A percentile compares a stretch with the other conserved stretches of the same genome.
These are phyloP conservation scores for Thaumetopoea pityocampa DNA, from an alignment of 1,140 invertebrate genomes.

Conservation along the genomic window DNA sequence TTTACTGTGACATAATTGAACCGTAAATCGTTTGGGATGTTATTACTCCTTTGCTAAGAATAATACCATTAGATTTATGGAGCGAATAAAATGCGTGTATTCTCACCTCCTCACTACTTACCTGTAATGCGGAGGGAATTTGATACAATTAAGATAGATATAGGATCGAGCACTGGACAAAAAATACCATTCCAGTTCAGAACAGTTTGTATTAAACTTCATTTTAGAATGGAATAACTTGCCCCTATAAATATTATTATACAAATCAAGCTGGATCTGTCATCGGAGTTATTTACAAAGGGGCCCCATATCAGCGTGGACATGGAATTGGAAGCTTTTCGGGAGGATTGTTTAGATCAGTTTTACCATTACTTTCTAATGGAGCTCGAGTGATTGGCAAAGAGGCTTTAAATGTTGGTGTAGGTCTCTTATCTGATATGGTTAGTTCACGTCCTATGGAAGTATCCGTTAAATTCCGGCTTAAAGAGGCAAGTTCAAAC, in stretches of 20 bases:
- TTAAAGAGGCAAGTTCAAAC: background rate
- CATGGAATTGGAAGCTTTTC: too few species aligned
- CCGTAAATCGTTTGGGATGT: slow-evolving; percentile 44
- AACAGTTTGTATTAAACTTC: slow-evolving; percentile 31
- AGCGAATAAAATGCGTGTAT: slow-evolving; percentile 32
- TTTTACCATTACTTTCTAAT: too few species aligned
- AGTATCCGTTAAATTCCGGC: background rate
- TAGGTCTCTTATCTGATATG: too few species aligned
- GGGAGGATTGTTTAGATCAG: too few species aligned
- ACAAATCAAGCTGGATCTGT: too few species aligned
- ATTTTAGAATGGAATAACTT: too few species aligned
- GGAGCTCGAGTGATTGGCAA: too few species aligned
- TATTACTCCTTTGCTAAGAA: slow-evolving; percentile 33
- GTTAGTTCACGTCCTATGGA: too few species aligned
- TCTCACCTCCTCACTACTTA: slow-evolving; percentile 33
- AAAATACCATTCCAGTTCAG: slow-evolving; percentile 46
- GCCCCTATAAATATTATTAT: too few species aligned
- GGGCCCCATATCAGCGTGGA: too few species aligned
- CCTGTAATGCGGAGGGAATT: slow-evolving; percentile 34
- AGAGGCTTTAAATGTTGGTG: too few species aligned
- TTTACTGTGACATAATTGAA: slow-evolving; percentile 46
- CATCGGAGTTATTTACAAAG: too few species aligned
- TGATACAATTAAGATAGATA: slow-evolving; percentile 41
- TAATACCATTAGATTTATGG: slow-evolving; percentile 35
- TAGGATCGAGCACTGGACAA: slow-evolving; percentile 32